Evolutionary conservation across 2,888 invertebrate genomes (phyloP), one percentile per base, ranked within the genome.

Genomic region (Hydrotaea diabolus): DNA sequence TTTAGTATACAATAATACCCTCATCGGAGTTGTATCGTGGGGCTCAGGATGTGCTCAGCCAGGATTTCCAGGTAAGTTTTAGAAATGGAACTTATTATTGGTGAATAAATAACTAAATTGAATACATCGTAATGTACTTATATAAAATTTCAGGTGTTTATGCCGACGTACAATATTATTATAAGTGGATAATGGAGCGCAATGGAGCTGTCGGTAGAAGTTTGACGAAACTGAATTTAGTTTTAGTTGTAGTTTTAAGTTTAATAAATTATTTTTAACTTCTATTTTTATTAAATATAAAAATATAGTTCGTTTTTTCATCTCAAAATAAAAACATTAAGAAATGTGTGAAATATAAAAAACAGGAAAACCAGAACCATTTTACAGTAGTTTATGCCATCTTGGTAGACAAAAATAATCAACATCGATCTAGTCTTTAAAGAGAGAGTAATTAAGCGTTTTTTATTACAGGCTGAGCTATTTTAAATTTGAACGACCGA

Each of bases 1-100:
- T 11, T 86, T 91, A 64, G 90, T 92, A 4, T 86, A 88, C 31
- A 88, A 90, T 57, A 88, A 89, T 0, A 89, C 86, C 0, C 66
- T 92, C 2, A 87, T 91, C 39, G 92, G 91, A 2, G 86, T 91
- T 11, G 92, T 91, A 11, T 91, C 91, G 15, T 91, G 91, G 91
- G 91, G 91, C 21, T 87, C 86, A 21, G 90, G 90, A 19, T 91
- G 91, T 81, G 92, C 89, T 0, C 87, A 87, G 69, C 87, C 86
- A 3, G 87, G 88, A 0, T 87, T 86, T 49, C 87, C 87, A 19
- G 83, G 83, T 83, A 80, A 36, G 36, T 19, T 19, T 46, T 36
- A 49, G 0, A 69, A 23, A 39, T 49, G 1, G 7, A 55, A 53
- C n/a, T 31, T 1, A 43, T 43, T 19, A 79, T 55, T 55, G 26